Percentiles rank a stretch among this genome's conserved stretches.
Evolutionary conservation across 1,140 invertebrate genomes (phyloP).

Genomic region (Aphelinus atriplicis): DNA sequence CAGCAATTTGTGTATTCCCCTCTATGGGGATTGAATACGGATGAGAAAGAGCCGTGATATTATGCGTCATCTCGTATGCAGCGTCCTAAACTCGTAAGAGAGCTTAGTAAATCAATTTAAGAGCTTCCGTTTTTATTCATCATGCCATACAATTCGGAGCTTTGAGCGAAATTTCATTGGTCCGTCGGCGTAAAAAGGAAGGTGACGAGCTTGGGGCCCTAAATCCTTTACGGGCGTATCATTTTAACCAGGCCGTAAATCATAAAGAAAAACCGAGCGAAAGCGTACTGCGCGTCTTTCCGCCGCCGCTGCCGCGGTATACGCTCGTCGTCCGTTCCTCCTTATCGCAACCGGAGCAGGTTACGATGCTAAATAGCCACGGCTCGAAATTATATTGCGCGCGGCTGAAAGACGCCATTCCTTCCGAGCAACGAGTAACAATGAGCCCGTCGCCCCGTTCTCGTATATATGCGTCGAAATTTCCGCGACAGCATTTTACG

Average conservation of each 20-base stretch:
- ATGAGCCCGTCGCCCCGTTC: too few relatives aligned
- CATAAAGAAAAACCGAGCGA: not conserved
- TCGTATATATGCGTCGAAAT: too few relatives aligned
- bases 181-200: not conserved
- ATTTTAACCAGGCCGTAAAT: conserved; percentile 18
- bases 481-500: too few relatives aligned
- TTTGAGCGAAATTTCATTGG: conserved; percentile 12
- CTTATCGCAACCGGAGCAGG: not conserved
- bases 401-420: too few relatives aligned
- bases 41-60: too few relatives aligned
- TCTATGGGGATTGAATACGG: too few relatives aligned
- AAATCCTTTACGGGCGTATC: conserved; percentile 19
- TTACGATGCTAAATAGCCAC: not conserved
- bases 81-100: too few relatives aligned
- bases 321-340: not conserved
- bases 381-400: not conserved
- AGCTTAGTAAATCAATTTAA: too few relatives aligned
- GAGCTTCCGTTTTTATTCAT: conserved; percentile 14
- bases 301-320: not conserved
- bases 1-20: too few relatives aligned
- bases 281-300: not conserved
- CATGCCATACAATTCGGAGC: conserved; percentile 1
- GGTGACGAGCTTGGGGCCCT: not conserved
- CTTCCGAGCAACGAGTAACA: too few relatives aligned
- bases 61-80: too few relatives aligned